These are phyloP conservation scores for Hipposideros armiger DNA, from an alignment of 2,113 vertebrate species.

Conservation along the genomic window DNA sequence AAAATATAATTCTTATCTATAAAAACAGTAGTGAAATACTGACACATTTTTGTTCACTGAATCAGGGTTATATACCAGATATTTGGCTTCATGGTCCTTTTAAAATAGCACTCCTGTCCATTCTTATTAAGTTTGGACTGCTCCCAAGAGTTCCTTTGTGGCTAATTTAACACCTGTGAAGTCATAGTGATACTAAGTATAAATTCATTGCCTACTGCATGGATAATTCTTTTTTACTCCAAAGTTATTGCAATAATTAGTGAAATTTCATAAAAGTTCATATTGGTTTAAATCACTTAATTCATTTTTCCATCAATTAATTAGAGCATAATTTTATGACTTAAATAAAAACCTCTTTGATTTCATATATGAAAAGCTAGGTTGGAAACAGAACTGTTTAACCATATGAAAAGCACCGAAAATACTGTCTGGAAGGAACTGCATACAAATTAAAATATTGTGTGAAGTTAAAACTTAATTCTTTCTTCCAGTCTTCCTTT, in stretches of 20 bases:
- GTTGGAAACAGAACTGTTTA: slow-evolving; percentile 52
- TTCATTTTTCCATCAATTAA: slow-evolving; percentile 66
- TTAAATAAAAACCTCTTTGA: not conserved
- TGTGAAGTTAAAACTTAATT: not conserved
- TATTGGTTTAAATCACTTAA: slow-evolving; percentile 60
- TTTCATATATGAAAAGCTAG: slow-evolving; percentile 25
- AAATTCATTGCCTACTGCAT: slow-evolving; percentile 64
- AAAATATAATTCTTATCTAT: slow-evolving; percentile 53
- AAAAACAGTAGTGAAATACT: slow-evolving; percentile 65
- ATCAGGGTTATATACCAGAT: slow-evolving; percentile 51
- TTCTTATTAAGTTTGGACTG: slow-evolving; percentile 61
- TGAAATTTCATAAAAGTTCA: slow-evolving; percentile 66
- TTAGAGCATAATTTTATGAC: slow-evolving; percentile 56
- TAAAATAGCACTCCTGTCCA: slow-evolving; percentile 62
- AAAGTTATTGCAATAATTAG: slow-evolving; percentile 75
- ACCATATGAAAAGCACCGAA: not conserved
- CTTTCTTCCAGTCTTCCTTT: not conserved
- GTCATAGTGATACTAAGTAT: slow-evolving; percentile 53
- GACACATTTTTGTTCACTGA: slow-evolving; percentile 17
- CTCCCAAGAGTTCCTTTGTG: slow-evolving; percentile 62
- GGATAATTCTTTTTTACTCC: slow-evolving; percentile 72
- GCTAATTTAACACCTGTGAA: slow-evolving; percentile 75
- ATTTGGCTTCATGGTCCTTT: slow-evolving; percentile 61
- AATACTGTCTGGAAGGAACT: not conserved
- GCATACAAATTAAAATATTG: slow-evolving; percentile 21